These are phyloP conservation scores for Cyphomyrus plagiostoma DNA, from an alignment of 2,113 vertebrate genomes.

Conservation along the genomic window DNA sequence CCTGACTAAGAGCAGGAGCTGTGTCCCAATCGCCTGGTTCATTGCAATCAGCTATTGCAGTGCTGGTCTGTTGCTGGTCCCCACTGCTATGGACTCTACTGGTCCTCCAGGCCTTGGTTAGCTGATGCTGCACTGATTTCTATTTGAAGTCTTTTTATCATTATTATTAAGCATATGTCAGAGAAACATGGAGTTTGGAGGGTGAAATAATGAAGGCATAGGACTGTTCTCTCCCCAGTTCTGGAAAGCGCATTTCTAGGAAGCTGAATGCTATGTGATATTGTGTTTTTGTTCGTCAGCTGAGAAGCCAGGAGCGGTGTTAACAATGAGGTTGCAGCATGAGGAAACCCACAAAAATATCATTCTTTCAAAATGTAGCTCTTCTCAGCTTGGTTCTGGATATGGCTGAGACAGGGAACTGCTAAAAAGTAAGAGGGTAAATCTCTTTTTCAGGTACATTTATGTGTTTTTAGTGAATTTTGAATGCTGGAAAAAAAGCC, in stretches of 20 bases:
- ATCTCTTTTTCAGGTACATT: not conserved
- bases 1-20: not conserved
- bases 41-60: not conserved
- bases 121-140: not conserved
- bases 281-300: conserved; percentile 17
- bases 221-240: conserved; percentile 9
- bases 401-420: not conserved
- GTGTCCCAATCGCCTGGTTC: not conserved
- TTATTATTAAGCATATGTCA: not conserved
- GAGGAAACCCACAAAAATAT: not conserved
- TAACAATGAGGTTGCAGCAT: conserved; percentile 12
- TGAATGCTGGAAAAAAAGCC: not conserved
- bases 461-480: not conserved
- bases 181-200: not conserved
- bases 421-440: not conserved
- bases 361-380: not conserved
- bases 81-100: not conserved
- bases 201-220: conserved; percentile 1
- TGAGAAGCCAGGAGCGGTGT: not conserved
- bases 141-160: not conserved
- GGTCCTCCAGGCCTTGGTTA: not conserved
- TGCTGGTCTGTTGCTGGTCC: not conserved
- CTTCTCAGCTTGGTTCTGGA: not conserved
- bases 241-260: conserved; percentile 10
- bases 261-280: conserved; percentile 17